Evolutionary conservation across 2,797 vertebrate species (phyloP).

Genomic region (Chloroceryle inda): DNA sequence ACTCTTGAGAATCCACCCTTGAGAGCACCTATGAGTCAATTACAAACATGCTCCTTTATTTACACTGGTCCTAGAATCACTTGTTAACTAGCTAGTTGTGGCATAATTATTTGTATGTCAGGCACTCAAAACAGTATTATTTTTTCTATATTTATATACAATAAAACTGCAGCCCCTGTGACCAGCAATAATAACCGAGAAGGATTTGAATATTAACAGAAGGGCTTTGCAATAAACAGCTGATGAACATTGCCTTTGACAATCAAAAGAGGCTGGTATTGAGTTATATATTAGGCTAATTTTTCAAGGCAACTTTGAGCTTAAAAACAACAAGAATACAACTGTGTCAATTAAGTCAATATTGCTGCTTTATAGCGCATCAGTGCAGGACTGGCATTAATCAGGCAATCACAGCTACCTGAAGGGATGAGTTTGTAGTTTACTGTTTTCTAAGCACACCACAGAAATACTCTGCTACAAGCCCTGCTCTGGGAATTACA

Average conservation of each 20-base stretch:
- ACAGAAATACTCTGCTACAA: not conserved
- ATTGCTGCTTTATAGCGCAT: not conserved
- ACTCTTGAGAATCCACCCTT: conserved; percentile 62
- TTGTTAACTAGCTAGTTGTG: conserved; percentile 8
- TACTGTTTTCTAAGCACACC: not conserved
- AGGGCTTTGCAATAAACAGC: not conserved
- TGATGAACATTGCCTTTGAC: not conserved
- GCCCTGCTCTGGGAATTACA: conserved; percentile 38
- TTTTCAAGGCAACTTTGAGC: conserved; percentile 14
- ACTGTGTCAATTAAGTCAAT: not conserved
- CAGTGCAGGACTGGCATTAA: not conserved
- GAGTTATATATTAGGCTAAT: not conserved
- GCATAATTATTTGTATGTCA: conserved; percentile 10
- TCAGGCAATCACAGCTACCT: not conserved
- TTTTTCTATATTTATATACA: not conserved
- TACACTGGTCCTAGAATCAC: not conserved
- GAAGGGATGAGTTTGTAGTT: not conserved
- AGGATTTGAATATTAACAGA: not conserved
- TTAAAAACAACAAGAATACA: conserved; percentile 12
- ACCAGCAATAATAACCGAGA: not conserved
- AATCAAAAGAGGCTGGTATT: not conserved
- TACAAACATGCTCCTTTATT: conserved; percentile 46
- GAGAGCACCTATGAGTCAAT: conserved; percentile 17
- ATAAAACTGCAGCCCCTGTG: not conserved
- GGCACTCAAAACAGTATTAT: not conserved